A percentile compares a stretch with the other conserved stretches of the same genome.
Conservation (phyloP, 2,888 invertebrate genomes). For the Xanthorhoe designata region DNA sequence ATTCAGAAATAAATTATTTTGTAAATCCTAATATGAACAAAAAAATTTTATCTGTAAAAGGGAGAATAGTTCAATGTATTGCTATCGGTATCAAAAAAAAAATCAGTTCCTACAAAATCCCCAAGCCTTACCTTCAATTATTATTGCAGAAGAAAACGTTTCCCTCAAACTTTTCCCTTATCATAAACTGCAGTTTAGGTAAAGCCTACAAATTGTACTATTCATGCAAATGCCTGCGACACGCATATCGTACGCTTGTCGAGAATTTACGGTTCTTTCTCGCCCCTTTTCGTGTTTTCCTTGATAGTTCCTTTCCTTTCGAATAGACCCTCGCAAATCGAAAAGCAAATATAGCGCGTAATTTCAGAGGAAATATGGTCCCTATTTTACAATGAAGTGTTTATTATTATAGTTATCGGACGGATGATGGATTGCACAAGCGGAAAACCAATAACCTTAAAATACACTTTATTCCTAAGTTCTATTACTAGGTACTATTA, state of each 20-base stretch:
- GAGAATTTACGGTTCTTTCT: conserved; percentile 22
- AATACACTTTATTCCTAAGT: too few species aligned
- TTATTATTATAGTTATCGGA: too few species aligned
- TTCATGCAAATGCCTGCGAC: conserved; percentile 29
- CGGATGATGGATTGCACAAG: too few species aligned
- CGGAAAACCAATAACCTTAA: too few species aligned
- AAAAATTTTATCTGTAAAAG: too few species aligned
- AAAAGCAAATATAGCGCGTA: conserved; percentile 12
- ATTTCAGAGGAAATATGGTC: conserved; percentile 14
- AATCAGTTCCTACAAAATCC: neutral
- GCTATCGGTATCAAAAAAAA: too few species aligned
- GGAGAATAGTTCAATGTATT: too few species aligned
- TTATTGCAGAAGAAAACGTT: conserved; percentile 7
- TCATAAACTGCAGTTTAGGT: conserved; percentile 25
- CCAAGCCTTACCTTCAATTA: neutral
- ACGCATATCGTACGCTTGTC: conserved; percentile 24
- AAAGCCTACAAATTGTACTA: conserved; percentile 26
- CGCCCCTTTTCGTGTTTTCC: conserved; percentile 18
- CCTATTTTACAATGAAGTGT: conserved; percentile 1
- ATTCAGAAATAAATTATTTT: too few species aligned
- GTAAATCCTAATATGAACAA: too few species aligned
- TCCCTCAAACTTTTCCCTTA: conserved; percentile 19
- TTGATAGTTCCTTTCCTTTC: neutral
- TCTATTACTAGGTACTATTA: too few species aligned
- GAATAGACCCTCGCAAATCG: conserved; percentile 18